Percentiles rank a stretch among this genome's conserved stretches.
These are phyloP conservation scores for Sphenodon punctatus DNA, from an alignment of 2,797 vertebrate genomes.

Conservation along the genomic window DNA sequence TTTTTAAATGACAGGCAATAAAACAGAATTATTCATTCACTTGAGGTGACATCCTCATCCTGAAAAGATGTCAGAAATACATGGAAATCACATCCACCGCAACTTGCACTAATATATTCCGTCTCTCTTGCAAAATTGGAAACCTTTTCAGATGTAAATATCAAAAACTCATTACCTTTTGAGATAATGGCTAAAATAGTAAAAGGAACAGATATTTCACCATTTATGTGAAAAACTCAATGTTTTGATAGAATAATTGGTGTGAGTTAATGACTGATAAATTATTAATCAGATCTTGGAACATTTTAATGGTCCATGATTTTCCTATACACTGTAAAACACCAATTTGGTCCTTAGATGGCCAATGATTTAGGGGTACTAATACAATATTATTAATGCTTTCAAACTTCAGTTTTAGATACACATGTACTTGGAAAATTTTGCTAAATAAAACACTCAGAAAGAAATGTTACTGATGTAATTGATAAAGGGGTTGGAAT, in stretches of 20 bases:
- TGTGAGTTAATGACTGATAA: conserved; percentile 53
- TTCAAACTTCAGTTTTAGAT: conserved; percentile 25
- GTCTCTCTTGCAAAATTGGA: not conserved
- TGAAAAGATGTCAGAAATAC: not conserved
- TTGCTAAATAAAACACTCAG: not conserved
- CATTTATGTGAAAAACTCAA: conserved; percentile 22
- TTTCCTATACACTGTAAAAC: conserved; percentile 29
- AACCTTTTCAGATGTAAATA: conserved; percentile 13
- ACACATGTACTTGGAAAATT: not conserved
- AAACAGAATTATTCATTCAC: not conserved
- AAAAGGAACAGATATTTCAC: not conserved
- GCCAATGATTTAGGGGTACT: conserved; percentile 43
- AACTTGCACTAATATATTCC: not conserved
- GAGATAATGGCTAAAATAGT: not conserved
- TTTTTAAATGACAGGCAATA: not conserved
- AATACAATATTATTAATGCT: conserved; percentile 38
- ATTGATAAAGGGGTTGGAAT: not conserved
- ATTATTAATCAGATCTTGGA: conserved; percentile 41
- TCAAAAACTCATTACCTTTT: conserved; percentile 11
- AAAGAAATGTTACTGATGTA: not conserved
- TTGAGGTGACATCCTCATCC: not conserved
- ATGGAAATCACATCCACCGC: not conserved
- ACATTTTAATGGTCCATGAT: conserved; percentile 34
- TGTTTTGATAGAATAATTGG: conserved; percentile 52
- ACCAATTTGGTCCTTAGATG: conserved; percentile 5